phyloP scores from a whole-genome alignment of 1,140 invertebrate species.

The Sipha flava region DNA sequence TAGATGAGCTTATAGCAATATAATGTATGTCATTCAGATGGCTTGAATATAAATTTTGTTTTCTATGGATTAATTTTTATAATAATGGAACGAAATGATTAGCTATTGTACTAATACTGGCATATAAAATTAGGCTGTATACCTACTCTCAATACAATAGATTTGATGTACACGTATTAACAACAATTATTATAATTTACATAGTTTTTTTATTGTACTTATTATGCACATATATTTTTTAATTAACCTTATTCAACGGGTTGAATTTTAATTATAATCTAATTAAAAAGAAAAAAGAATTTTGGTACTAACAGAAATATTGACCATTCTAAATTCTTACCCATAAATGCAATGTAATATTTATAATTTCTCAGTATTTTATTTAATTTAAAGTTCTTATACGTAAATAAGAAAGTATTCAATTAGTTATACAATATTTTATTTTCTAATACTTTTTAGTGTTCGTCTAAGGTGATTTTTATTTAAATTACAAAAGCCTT shows the following conservation, averaged over 20 bases:
- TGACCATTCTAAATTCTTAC: too few species aligned
- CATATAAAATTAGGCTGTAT: background rate
- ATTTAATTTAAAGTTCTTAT: too few species aligned
- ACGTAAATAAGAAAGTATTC: too few species aligned
- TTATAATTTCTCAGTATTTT: too few species aligned
- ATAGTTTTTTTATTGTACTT: background rate
- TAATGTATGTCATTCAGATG: slow-evolving; percentile 3
- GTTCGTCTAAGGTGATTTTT: too few species aligned
- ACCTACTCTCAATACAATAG: background rate
- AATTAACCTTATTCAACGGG: background rate
- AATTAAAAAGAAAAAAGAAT: background rate
- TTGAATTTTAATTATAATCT: background rate
- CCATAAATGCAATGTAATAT: too few species aligned
- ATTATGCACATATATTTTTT: background rate
- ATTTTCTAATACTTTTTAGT: too few species aligned
- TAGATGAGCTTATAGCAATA: background rate
- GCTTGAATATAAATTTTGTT: background rate
- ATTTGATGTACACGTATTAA: background rate
- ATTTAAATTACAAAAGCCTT: too few species aligned
- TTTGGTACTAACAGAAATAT: too few species aligned
- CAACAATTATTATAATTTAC: background rate
- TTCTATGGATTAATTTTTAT: slow-evolving; percentile 3
- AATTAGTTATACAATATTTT: too few species aligned
- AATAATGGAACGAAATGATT: slow-evolving; percentile 3
- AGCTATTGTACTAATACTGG: background rate